Evolutionary conservation across 2,888 invertebrate genomes (phyloP), one percentile per base, ranked within the genome.

Genomic region (Torymus texanus): DNA sequence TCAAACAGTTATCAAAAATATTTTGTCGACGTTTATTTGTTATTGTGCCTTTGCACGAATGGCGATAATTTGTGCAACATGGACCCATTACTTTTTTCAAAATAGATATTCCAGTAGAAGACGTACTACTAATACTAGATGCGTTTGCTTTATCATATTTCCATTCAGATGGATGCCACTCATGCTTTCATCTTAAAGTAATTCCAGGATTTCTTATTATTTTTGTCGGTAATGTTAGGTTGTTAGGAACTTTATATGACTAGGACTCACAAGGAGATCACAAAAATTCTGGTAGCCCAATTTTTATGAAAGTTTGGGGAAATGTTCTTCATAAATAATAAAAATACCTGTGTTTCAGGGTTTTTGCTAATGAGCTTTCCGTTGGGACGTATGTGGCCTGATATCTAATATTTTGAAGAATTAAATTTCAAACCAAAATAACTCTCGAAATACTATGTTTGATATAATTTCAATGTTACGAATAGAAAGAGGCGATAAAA

Each of bases 21-120:
- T 16, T 51, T 18, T 67, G 51, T 16, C 24, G 24, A 2, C 3
- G 24, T 24, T 55, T 21, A 5, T n/a, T 3, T 67, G 51, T 55
- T 12, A 24, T 55, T 2, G 12, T 67, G 5, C 16, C 14, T 12
- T 67, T 0, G 21, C 53, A 67, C 2, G 3, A 55, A 55, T 12
- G 21, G 18, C 53, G 0, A 5, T 53, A 67, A 4, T 21, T 18
- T 3, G 10, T 13, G 51, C 67, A 67, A 12, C 67, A 1, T 51
- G 18, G 2, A 55, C 55, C 21, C 67, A 67, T 53, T 67, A 8
- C 16, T 67, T 16, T 67, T 53, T 67, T 2, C 3, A 67, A 18
- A 67, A 67, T 67, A n/a, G 67, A 53, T 18, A 1, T 21, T 13
- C 55, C 24, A 21, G 18, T 51, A 51, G 11, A 51, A 12, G 16